A percentile compares a stretch with the other conserved stretches of the same genome.
Evolutionary conservation across 2,888 invertebrate genomes (phyloP).

Genomic region (Ethmia dodecea): DNA sequence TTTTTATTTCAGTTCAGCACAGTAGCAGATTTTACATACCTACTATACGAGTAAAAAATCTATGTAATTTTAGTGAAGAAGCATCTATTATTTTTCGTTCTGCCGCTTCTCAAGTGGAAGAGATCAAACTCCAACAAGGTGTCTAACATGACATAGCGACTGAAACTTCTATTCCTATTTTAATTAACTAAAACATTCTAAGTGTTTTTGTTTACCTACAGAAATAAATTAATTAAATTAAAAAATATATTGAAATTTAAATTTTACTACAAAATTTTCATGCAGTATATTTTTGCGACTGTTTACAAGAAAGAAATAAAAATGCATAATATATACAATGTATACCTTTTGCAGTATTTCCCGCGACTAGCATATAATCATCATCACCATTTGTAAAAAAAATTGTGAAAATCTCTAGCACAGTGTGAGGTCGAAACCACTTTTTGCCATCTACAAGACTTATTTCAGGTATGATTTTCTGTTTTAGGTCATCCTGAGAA

Average conservation of each 20-base stretch:
- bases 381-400: slow-evolving; percentile 43
- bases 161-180: too few relatives aligned
- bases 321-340: background rate
- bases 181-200: background rate
- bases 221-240: background rate
- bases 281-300: background rate
- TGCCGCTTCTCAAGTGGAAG: too few relatives aligned
- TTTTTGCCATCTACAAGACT: slow-evolving; percentile 44
- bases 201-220: background rate
- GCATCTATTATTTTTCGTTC: too few relatives aligned
- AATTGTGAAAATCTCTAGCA: slow-evolving; percentile 71
- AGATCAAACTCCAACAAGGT: too few relatives aligned
- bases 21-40: background rate
- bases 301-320: background rate
- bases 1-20: background rate
- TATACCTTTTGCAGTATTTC: slow-evolving; percentile 84
- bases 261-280: background rate
- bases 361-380: slow-evolving; percentile 81
- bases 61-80: too few relatives aligned
- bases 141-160: too few relatives aligned
- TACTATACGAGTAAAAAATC: too few relatives aligned
- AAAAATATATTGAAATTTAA: background rate
- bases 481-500: slow-evolving; percentile 28
- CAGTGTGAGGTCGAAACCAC: slow-evolving; percentile 73
- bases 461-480: slow-evolving; percentile 31